Evolutionary conservation across 1,140 invertebrate genomes (phyloP).

Genomic region (Drosophila pallidifrons): DNA sequence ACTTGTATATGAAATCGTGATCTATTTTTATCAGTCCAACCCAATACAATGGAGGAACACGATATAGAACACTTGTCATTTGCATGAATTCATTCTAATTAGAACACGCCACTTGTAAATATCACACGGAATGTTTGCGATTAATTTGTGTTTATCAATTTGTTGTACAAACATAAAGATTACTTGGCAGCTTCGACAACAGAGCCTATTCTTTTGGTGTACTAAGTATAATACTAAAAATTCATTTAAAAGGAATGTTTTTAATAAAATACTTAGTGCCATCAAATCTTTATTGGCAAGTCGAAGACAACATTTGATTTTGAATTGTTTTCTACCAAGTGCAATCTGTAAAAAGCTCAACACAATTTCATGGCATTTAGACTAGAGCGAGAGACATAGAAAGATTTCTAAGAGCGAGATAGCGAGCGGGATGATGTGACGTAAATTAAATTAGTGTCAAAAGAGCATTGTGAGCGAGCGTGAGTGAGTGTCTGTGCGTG

Average conservation of each 20-base stretch:
- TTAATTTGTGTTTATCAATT: constrained; percentile 18
- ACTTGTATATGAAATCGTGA: constrained; percentile 13
- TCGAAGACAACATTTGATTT: constrained; percentile 26
- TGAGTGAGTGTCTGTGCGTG: constrained; percentile 73
- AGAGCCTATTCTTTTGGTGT: neutral
- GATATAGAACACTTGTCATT: constrained; percentile 13
- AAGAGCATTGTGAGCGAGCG: constrained; percentile 70
- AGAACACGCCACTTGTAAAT: neutral
- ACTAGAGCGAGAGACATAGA: constrained; percentile 19
- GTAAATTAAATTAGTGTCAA: constrained; percentile 82
- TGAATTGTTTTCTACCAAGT: constrained; percentile 27
- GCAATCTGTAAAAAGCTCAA: constrained; percentile 34
- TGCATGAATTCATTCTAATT: neutral
- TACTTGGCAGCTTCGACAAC: constrained; percentile 1
- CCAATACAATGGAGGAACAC: constrained; percentile 26
- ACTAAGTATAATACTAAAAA: too few relatives aligned
- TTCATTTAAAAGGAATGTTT: too few relatives aligned
- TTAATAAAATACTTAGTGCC: too few relatives aligned
- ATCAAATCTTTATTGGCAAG: neutral
- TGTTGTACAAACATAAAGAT: constrained; percentile 10
- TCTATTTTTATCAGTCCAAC: constrained; percentile 24
- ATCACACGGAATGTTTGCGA: neutral
- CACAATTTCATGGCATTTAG: constrained; percentile 70
- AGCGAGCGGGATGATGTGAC: constrained; percentile 45
- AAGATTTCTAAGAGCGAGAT: neutral